Evolutionary conservation across 2,888 invertebrate species (phyloP).

Genomic region (Pterostichus niger): DNA sequence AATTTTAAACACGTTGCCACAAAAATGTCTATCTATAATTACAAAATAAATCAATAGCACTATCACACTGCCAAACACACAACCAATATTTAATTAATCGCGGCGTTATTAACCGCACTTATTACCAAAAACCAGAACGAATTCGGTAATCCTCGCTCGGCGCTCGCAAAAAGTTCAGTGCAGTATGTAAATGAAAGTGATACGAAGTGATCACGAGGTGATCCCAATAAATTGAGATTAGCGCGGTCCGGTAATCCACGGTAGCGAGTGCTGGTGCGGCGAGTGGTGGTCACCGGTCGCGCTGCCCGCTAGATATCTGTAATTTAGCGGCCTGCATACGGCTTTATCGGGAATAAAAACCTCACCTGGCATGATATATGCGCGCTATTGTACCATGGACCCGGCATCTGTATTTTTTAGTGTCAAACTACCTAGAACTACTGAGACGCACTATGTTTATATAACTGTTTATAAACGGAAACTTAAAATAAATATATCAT

Average conservation of each 20-base stretch:
- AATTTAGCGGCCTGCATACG: conserved; percentile 63
- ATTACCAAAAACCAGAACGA: conserved; percentile 52
- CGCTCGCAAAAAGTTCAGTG: conserved; percentile 33
- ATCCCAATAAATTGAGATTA: conserved; percentile 76
- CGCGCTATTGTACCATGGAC: conserved; percentile 22
- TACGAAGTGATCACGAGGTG: conserved; percentile 69
- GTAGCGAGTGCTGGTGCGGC: conserved; percentile 71
- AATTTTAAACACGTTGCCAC: background rate
- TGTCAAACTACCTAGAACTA: conserved; percentile 58
- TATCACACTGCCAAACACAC: background rate
- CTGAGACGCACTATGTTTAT: conserved; percentile 38
- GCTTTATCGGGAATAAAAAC: conserved; percentile 66
- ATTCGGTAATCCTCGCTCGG: conserved; percentile 39
- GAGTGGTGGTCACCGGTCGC: conserved; percentile 2
- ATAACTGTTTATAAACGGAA: conserved; percentile 8
- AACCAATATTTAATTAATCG: conserved; percentile 34
- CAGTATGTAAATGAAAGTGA: conserved; percentile 65
- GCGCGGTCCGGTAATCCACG: conserved; percentile 75
- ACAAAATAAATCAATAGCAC: conserved; percentile 1
- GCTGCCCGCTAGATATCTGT: conserved; percentile 52
- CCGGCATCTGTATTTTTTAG: conserved; percentile 63
- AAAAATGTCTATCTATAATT: background rate
- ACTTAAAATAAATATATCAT: too few species aligned
- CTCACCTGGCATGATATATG: conserved; percentile 65
- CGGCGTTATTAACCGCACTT: conserved; percentile 38